Conservation (phyloP, 2,888 invertebrate species). For the Tolmerus cingulatus region DNA sequence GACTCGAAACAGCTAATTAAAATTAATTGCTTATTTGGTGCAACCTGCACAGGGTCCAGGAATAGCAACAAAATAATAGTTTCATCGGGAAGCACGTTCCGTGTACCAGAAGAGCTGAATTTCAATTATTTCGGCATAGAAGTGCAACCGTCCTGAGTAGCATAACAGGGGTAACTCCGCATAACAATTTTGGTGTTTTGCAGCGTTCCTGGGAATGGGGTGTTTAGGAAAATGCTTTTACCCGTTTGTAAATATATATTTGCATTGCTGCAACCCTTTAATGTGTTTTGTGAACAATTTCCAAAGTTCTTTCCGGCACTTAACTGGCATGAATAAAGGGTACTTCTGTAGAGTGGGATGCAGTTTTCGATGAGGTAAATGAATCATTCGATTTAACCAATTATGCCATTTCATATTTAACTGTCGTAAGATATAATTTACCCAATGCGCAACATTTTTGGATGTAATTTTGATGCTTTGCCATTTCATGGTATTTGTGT, state of each 20-base stretch:
- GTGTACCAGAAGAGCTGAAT: background rate
- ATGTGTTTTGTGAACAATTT: background rate
- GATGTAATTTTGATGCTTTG: no score
- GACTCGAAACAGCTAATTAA: background rate
- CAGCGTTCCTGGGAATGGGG: background rate
- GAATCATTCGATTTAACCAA: background rate
- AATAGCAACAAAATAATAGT: background rate
- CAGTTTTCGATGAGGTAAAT: background rate
- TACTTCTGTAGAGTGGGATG: background rate
- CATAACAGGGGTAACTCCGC: background rate
- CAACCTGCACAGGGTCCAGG: background rate
- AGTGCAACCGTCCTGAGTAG: background rate
- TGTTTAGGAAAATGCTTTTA: background rate
- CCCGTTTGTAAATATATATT: background rate
- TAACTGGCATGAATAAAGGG: background rate
- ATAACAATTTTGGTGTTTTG: background rate
- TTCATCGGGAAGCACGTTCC: background rate
- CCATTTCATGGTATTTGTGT: no score
- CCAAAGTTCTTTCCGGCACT: background rate
- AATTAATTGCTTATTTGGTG: background rate
- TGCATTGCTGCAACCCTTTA: background rate
- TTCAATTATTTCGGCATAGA: background rate
- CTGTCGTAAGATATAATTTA: background rate
- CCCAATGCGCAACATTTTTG: no score
- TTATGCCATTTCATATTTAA: background rate